Evolutionary conservation across 2,113 vertebrate species (phyloP).

Genomic region (Neolamprologus devosi): DNA sequence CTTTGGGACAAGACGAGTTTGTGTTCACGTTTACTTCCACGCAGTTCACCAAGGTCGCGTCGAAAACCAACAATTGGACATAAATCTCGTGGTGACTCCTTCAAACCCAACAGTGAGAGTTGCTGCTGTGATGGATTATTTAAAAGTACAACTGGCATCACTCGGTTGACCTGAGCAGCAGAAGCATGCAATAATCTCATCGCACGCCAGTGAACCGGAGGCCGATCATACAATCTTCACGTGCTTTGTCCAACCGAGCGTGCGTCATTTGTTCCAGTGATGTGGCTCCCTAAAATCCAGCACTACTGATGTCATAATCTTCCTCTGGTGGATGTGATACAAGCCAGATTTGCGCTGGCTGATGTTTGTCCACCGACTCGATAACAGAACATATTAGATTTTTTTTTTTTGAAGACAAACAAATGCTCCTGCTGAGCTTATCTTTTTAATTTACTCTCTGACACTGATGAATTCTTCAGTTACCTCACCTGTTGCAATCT

Average conservation of each 20-base stretch:
- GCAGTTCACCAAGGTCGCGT: not conserved
- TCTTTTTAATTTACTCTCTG: not conserved
- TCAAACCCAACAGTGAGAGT: not conserved
- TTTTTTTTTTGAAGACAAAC: not conserved
- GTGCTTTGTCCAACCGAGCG: not conserved
- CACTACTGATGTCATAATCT: not conserved
- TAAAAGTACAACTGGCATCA: not conserved
- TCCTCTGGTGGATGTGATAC: not conserved
- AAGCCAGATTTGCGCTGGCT: not conserved
- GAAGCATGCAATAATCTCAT: not conserved
- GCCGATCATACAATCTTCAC: not conserved
- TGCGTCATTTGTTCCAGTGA: not conserved
- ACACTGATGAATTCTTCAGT: slow-evolving; percentile 8
- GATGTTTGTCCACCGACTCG: not conserved
- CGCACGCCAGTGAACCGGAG: not conserved
- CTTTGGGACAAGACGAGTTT: not conserved
- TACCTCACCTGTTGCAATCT: slow-evolving; percentile 13
- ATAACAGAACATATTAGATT: not conserved
- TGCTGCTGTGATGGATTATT: not conserved
- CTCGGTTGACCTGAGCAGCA: not conserved
- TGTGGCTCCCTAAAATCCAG: not conserved
- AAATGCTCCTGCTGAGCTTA: not conserved
- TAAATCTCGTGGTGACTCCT: not conserved
- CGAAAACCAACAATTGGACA: not conserved
- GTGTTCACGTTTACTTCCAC: not conserved